Base-by-base conservation (phyloP, 2,888 invertebrate species). In the Cephus sareptanus region DNA sequence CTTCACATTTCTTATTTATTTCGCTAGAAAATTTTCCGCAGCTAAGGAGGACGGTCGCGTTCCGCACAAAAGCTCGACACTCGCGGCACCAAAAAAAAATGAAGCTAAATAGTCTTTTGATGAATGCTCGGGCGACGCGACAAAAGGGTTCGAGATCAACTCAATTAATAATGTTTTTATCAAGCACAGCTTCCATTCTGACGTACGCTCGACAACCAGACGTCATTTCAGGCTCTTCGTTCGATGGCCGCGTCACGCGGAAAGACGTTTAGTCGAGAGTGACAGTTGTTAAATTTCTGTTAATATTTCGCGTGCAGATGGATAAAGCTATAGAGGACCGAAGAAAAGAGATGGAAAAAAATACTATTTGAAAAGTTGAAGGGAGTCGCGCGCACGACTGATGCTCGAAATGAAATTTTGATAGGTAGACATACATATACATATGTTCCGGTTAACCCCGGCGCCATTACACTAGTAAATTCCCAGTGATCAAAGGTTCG, bases 401-500 rank as follows among this genome's bases (percentile, higher is more conserved):
- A 56, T 23, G 23, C 9, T 9, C 56, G 56, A 56, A 23, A 23
- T 56, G 56, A 56, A 23, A 56, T 23, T 56, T 56, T 56, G 2
- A 56, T 56, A 56, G 56, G 56, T 23, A 23, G 56, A 56, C 23
- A 9, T 56, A 40, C 15, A 9, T 23, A 9, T 23, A 2, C 12
- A 15, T 40, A 56, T 23, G 56, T 56, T 56, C 23, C 56, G 23
- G 23, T 56, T 34, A 31, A 31, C 31, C 6, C 33, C 31, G 71
- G 31, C 71, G 71, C 13, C 71, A 31, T 34, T 71, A 31, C 71
- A 31, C 33, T 71, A 31, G 71, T 71, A 78, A 85, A 83, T 85
- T 82, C 81, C 79, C 79, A 71, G 79, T 81, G 87, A 87, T 86
- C 86, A 83, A 84, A 85, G 84, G 81, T 76, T 71, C 79, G 78